Evolutionary conservation across 2,113 vertebrate genomes (phyloP), one percentile per base, ranked within the genome.

Genomic region (Symphodus melops): DNA sequence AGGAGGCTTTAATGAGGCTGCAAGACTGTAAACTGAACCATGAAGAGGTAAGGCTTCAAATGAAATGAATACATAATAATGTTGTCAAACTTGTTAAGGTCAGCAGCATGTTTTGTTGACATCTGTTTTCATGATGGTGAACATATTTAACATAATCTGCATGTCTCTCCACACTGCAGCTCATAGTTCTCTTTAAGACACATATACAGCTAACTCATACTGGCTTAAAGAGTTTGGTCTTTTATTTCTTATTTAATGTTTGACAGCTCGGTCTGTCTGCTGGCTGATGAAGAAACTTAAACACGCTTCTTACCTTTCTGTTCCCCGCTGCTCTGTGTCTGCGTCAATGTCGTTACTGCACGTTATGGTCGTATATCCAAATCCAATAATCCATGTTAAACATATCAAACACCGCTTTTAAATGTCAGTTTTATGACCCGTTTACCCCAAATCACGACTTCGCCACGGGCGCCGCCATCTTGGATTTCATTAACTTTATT

Each of bases 401-500:
- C 70, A 62, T 13, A 25, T 44, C 8, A 25, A 58, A 70, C 80
- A 5, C 4, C 72, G 37, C 42, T 60, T 21, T 69, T 23, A 82
- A 84, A 70, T 10, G 1, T 3, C 4, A 13, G 54, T 17, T 46
- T 37, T 79, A 64, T 46, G 66, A 76, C 67, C 67, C 25, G 64
- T 36, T 74, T 75, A n/a, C 8, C 28, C 48, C 9, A 5, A 1
- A 52, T 86, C 86, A 92, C 77, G 61, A 82, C 77, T 73, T 16
- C 60, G 0, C 51, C 23, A 58, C 1, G 84, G 75, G 85, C 89
- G 93, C 88, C 82, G 93, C 92, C 94, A 94, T 95, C 9, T 94
- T 95, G 83, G 72, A 78, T 91, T 93, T 86, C 46, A 92, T 92
- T 42, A n/a, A 84, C 94, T 95, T 94, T 95, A 95, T 95, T 68